Conservation (phyloP, 2,113 vertebrate genomes). For the Dromaius novaehollandiae region DNA sequence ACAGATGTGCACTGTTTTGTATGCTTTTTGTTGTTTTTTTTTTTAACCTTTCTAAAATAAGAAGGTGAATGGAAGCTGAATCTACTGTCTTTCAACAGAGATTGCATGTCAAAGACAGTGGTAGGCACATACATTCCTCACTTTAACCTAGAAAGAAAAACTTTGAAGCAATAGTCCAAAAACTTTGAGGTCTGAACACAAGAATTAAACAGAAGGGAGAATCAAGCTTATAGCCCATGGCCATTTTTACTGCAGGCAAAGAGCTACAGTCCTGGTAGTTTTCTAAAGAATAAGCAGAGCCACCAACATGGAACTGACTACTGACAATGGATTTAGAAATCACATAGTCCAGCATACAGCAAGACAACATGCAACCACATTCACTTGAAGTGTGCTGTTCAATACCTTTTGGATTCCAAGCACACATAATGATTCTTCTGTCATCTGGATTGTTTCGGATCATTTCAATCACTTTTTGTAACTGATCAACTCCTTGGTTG, state of each 20-base stretch:
- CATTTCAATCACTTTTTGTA: slow-evolving; percentile 91
- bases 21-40: not conserved
- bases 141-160: not conserved
- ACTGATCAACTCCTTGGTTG: slow-evolving; percentile 92
- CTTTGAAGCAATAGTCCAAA: not conserved
- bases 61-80: not conserved
- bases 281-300: not conserved
- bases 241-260: not conserved
- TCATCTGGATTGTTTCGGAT: slow-evolving; percentile 95
- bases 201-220: not conserved
- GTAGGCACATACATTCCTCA: not conserved
- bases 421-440: slow-evolving; percentile 95
- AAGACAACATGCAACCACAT: not conserved
- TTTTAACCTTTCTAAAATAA: not conserved
- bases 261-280: not conserved
- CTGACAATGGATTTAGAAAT: not conserved
- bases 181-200: not conserved
- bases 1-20: not conserved
- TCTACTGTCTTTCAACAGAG: not conserved
- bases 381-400: not conserved
- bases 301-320: not conserved
- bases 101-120: not conserved
- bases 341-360: not conserved
- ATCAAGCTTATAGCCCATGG: not conserved
- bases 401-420: slow-evolving; percentile 94